These are phyloP conservation scores for Xiphophorus maculatus DNA, from an alignment of 2,113 vertebrate species.

Conservation along the genomic window DNA sequence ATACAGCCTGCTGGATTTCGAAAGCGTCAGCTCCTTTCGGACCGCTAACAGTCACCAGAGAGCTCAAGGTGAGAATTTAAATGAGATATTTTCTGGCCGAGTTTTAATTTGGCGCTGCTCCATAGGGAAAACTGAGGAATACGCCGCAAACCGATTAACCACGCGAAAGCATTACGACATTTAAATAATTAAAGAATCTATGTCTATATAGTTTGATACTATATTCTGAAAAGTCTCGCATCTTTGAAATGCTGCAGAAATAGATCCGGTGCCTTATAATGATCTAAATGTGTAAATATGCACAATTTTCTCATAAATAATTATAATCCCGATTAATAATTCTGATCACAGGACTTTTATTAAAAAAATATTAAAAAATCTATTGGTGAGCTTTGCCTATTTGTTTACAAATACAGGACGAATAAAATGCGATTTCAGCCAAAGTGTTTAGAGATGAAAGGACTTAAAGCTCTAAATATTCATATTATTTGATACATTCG, in stretches of 20 bases:
- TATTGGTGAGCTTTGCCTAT: background rate
- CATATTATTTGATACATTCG: background rate
- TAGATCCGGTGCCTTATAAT: too few species aligned
- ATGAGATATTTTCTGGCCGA: slow-evolving; percentile 50
- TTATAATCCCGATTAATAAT: too few species aligned
- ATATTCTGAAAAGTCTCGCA: too few species aligned
- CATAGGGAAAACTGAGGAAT: slow-evolving; percentile 6
- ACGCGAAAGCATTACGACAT: background rate
- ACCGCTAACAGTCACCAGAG: slow-evolving; percentile 66
- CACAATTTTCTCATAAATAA: too few species aligned
- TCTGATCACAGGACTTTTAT: too few species aligned
- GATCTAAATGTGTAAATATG: too few species aligned
- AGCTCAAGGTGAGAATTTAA: slow-evolving; percentile 71
- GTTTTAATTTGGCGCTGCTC: slow-evolving; percentile 46
- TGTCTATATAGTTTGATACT: too few species aligned
- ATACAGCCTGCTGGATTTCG: slow-evolving; percentile 17
- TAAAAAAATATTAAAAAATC: too few species aligned
- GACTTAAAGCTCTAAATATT: background rate
- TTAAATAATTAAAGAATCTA: too few species aligned
- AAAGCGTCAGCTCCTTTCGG: slow-evolving; percentile 65
- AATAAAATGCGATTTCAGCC: background rate
- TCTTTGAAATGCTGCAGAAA: too few species aligned
- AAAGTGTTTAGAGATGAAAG: background rate
- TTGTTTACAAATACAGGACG: background rate
- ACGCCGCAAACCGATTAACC: background rate